Percentiles rank a stretch among this genome's conserved stretches.
phyloP scores from a whole-genome alignment of 2,797 vertebrate species.

The Enteromius argenteus region DNA sequence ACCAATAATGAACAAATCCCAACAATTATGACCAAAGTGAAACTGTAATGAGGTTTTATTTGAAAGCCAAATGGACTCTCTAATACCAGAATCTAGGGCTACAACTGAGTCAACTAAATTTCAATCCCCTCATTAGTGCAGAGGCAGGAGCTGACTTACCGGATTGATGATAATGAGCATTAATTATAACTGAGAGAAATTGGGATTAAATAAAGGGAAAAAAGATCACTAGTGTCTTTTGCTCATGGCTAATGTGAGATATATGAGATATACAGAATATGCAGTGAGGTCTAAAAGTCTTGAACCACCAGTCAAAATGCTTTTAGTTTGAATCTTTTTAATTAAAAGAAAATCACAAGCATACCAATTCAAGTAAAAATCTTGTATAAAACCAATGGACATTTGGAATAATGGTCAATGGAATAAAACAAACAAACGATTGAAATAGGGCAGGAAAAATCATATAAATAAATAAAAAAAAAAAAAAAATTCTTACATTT shows the following conservation, averaged over 20 bases:
- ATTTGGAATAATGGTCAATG: too few relatives aligned
- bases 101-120: conserved; percentile 38
- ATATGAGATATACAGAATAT: background rate
- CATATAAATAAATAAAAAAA: background rate
- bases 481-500: too few relatives aligned
- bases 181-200: conserved; percentile 1
- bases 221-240: background rate
- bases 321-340: background rate
- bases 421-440: background rate
- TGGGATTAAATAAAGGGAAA: background rate
- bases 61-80: conserved; percentile 44
- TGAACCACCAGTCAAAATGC: background rate
- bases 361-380: background rate
- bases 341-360: background rate
- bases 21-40: conserved; percentile 30
- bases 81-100: conserved; percentile 33
- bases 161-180: conserved; percentile 10
- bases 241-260: background rate
- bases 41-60: conserved; percentile 33
- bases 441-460: background rate
- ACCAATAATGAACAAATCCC: conserved; percentile 15
- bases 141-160: conserved; percentile 10
- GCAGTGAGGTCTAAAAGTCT: background rate
- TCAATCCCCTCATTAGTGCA: conserved; percentile 37
- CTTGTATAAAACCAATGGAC: background rate